Evolutionary conservation across 1,140 invertebrate species (phyloP).

Genomic region (Hyles vespertilio): DNA sequence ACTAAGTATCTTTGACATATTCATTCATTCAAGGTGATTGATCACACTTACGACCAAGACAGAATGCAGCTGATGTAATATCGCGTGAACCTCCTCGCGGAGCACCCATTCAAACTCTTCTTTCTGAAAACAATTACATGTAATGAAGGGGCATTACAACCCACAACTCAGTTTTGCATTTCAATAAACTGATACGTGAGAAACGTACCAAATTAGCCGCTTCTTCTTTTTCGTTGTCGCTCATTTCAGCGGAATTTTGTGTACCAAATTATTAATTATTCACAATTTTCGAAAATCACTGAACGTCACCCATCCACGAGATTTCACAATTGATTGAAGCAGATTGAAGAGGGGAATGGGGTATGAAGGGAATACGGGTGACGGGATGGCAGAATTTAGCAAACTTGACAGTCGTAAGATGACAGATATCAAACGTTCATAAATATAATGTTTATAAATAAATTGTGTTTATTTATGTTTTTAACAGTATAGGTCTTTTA

Average conservation of each 20-base stretch:
- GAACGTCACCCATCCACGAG: constrained; percentile 15
- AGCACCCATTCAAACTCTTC: constrained; percentile 96
- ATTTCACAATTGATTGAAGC: constrained; percentile 15
- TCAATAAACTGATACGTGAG: constrained; percentile 11
- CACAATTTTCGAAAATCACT: constrained; percentile 2
- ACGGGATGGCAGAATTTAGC: background rate
- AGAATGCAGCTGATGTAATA: constrained; percentile 88
- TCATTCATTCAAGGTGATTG: too few species aligned
- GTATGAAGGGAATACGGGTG: too few species aligned
- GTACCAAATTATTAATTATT: constrained; percentile 7
- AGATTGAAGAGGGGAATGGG: constrained; percentile 2
- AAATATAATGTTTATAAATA: background rate
- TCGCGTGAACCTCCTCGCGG: constrained; percentile 91
- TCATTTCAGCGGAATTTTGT: constrained; percentile 76
- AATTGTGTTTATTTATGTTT: too few species aligned
- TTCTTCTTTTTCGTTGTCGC: constrained; percentile 90
- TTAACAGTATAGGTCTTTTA: too few species aligned
- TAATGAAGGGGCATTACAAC: constrained; percentile 19
- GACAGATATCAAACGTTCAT: background rate
- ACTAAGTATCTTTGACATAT: too few species aligned
- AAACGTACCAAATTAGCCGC: constrained; percentile 85
- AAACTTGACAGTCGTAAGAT: background rate
- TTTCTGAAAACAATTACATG: constrained; percentile 80
- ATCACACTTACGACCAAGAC: constrained; percentile 85
- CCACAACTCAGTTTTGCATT: constrained; percentile 16